phyloP scores from a whole-genome alignment of 2,113 vertebrate species.

The Oxyruncus cristatus region DNA sequence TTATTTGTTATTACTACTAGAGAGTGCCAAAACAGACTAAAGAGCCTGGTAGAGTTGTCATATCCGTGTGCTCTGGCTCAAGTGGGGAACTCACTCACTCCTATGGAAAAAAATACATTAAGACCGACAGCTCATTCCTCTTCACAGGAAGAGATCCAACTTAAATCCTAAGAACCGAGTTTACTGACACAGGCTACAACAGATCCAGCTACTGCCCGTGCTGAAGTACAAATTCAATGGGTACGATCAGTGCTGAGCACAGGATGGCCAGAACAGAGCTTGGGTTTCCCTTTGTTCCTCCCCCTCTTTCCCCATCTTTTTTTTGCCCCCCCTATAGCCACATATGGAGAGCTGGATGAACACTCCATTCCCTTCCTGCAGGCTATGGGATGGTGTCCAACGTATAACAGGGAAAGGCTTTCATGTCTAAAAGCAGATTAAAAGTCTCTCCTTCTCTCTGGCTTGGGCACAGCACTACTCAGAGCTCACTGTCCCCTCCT shows the following conservation, averaged over 20 bases:
- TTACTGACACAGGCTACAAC: not conserved
- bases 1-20: not conserved
- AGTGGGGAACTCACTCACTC: not conserved
- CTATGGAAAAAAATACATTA: not conserved
- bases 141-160: not conserved
- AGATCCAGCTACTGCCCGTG: not conserved
- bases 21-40: not conserved
- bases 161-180: not conserved
- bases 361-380: not conserved
- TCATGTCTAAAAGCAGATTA: not conserved
- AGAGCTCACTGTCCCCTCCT: not conserved
- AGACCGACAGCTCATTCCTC: not conserved
- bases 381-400: not conserved
- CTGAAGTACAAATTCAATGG: not conserved
- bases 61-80: not conserved
- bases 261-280: not conserved
- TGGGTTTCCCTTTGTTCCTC: rapidly evolving
- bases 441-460: not conserved
- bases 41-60: not conserved
- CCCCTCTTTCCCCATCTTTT: too few relatives aligned
- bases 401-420: not conserved
- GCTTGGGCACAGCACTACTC: not conserved
- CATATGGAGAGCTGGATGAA: not conserved
- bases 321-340: not conserved
- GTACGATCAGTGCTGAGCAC: not conserved